Evolutionary conservation across 92 coral and sea anemone species (phyloP).

Genomic region (Anthopleura xanthogrammica): DNA sequence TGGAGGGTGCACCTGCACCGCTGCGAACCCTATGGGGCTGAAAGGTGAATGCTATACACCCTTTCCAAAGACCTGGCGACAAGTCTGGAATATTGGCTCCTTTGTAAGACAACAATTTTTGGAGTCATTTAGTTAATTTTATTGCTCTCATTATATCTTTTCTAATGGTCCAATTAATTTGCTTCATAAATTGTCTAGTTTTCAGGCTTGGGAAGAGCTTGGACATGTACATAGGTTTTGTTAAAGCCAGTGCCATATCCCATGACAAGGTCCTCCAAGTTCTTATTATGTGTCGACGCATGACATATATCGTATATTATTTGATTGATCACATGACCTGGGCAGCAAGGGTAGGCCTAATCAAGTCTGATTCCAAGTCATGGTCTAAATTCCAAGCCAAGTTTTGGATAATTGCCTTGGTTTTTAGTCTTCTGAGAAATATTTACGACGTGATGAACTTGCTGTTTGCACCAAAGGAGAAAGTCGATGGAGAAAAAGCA

Average conservation of each 20-base stretch:
- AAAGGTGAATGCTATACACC: too few relatives aligned
- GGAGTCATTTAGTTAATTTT: too few relatives aligned
- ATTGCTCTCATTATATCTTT: too few relatives aligned
- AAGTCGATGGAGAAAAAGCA: constrained; percentile 66
- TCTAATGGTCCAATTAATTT: background rate
- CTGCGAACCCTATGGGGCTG: too few relatives aligned
- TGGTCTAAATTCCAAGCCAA: constrained; percentile 96
- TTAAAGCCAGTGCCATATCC: constrained; percentile 64
- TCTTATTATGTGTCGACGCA: constrained; percentile 81
- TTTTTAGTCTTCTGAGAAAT: constrained; percentile 82
- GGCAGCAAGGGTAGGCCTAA: constrained; percentile 96
- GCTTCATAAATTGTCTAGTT: constrained; percentile 39
- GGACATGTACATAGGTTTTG: constrained; percentile 84
- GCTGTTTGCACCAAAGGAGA: constrained; percentile 52
- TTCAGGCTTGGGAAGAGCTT: constrained; percentile 94
- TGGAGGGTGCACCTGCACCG: too few relatives aligned
- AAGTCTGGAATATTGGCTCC: too few relatives aligned
- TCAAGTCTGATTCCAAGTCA: constrained; percentile 84
- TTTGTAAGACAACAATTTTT: too few relatives aligned
- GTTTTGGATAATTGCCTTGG: constrained; percentile 84
- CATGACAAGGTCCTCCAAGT: constrained; percentile 70
- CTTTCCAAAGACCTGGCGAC: too few relatives aligned
- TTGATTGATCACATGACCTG: constrained; percentile 89
- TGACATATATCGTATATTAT: constrained; percentile 77
- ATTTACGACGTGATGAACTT: constrained; percentile 76